Evolutionary conservation across 2,797 vertebrate species (phyloP), one percentile per base, ranked within the genome.

Genomic region (Hyperoplus lanceolatus): DNA sequence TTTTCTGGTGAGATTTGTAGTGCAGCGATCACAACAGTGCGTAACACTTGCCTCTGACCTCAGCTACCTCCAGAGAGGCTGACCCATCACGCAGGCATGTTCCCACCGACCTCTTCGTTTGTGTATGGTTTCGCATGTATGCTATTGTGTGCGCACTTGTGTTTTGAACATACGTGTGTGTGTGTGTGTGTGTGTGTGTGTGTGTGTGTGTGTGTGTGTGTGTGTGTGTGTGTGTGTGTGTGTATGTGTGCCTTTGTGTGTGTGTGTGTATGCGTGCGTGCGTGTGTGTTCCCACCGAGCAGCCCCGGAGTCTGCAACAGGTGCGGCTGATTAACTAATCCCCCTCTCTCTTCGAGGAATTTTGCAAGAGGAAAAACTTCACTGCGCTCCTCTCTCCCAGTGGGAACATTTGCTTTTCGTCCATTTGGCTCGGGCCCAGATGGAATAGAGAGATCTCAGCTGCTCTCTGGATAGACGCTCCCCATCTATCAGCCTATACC

Each of bases 251-350:
- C 60, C 51, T 55, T 21, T 21, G n/a, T 18, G 18, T 70, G 21
- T 54, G 36, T 13, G 14, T 48, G 53, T 43, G 43, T 59, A 16
- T 41, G 48, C 51, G 73, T 42, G 38, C 59, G 57, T 38, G 49
- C 64, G 79, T 69, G 70, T 81, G 70, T 86, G 73, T 88, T 92
- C 87, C 87, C 90, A 91, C 84, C 59, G 38, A 85, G 82, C 43
- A 1, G 73, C 79, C 85, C 61, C 68, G 72, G 54, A 84, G 79
- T 68, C 61, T 51, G 78, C 83, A 92, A 93, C 92, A 94, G 92
- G 91, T 94, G 93, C 90, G 81, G 87, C 90, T 92, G 90, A 91
- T 93, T 90, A 91, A 82, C 90, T 84, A 87, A 89, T 87, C 87
- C 83, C 79, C 70, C 78, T 65, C 82, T 79, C 83, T 86, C 82